Conservation (phyloP, 2,113 vertebrate species). For the Morone saxatilis region DNA sequence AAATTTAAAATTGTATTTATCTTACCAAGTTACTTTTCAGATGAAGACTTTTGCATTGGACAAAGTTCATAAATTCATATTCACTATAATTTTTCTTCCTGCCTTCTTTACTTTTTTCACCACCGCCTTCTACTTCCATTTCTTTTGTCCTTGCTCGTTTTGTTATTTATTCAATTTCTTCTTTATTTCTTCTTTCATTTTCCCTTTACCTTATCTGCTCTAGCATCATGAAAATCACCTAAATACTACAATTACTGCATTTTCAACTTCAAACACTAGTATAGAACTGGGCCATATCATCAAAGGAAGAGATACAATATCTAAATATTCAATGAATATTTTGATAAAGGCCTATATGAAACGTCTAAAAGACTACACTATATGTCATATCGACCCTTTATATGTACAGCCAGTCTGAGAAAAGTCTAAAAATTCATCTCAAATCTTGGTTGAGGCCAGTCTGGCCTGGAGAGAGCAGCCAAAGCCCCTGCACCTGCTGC, state of each 20-base stretch:
- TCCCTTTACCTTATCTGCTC: neutral
- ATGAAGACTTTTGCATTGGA: neutral
- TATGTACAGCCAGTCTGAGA: neutral
- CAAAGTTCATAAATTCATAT: neutral
- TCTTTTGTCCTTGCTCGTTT: neutral
- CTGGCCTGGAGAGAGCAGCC: neutral
- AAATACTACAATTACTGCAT: neutral
- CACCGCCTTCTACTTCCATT: neutral
- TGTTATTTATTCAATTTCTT: neutral
- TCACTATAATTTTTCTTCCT: neutral
- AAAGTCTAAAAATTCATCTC: constrained; percentile 31
- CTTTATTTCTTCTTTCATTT: neutral
- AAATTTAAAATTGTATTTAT: neutral
- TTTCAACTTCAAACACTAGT: no score
- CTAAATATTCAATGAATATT: neutral
- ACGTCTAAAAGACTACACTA: no score
- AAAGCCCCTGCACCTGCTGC: constrained; percentile 57
- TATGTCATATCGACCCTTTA: no score
- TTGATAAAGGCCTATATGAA: neutral
- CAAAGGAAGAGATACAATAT: neutral
- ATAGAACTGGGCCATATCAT: no score
- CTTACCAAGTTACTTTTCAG: neutral
- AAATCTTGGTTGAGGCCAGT: neutral
- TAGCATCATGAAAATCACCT: neutral
- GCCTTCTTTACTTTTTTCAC: neutral